A percentile compares a stretch with the other conserved stretches of the same genome.
Conservation (phyloP, 1,140 invertebrate species). For the Latrodectus geometricus region DNA sequence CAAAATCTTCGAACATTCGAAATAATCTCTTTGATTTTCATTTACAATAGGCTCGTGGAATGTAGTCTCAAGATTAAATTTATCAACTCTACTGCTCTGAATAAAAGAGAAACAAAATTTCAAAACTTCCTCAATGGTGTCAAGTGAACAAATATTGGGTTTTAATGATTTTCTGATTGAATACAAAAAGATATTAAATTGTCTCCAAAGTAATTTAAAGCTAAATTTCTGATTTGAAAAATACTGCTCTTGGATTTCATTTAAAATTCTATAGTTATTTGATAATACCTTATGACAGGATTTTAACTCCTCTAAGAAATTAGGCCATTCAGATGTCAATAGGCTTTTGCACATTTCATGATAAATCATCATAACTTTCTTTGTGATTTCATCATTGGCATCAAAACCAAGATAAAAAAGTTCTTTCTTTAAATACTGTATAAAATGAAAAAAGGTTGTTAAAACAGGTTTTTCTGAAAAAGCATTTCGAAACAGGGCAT, state of each 20-base stretch:
- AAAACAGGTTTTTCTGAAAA: neutral
- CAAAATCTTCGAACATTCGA: neutral
- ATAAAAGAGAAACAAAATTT: neutral
- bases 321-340: neutral
- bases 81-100: neutral
- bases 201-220: conserved; percentile 15
- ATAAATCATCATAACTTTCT: neutral
- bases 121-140: neutral
- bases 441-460: neutral
- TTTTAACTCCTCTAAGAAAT: neutral
- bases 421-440: conserved; percentile 13
- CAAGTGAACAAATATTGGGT: neutral
- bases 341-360: neutral
- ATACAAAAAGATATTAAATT: conserved; percentile 9
- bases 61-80: neutral
- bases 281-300: neutral
- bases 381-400: neutral
- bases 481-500: neutral
- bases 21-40: neutral
- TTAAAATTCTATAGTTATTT: neutral
- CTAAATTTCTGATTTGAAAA: neutral
- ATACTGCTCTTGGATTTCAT: neutral
- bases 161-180: conserved; percentile 7
- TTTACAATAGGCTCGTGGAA: neutral
- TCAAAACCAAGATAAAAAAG: neutral